Base-by-base conservation (phyloP, 2,888 invertebrate genomes). In the Pteria penguin region DNA sequence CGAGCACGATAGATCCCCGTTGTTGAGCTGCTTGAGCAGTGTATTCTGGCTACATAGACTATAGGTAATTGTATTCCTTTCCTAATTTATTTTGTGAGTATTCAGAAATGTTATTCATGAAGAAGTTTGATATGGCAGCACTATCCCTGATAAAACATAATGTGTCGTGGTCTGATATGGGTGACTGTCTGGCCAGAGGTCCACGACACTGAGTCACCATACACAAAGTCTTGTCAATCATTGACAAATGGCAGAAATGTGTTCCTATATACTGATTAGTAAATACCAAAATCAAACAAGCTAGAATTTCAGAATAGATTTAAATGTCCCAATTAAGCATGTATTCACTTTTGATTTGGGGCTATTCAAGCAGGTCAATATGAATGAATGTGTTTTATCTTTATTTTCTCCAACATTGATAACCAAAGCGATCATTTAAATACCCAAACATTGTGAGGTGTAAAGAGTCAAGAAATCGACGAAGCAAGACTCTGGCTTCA, bases 251-350 rank as follows among this genome's bases (percentile, higher is more conserved):
- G 18, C 45, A 45, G 45, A 45, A 45, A 45, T 45, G 45, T 8
- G 8, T 45, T 45, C 18, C 45, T 1, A 45, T 45, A 45, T 45
- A 14, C 11, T 45, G 45, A 45, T 45, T 45, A 45, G 45, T 45
- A 45, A 45, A 45, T 45, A 45, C 45, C 11, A 45, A 45, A 45
- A 45, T 45, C 45, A 45, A 45, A 45, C 45, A 45, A 45, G 18
- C 45, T 45, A 18, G 60, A 27, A 14, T 26, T 26, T 27, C 22
- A 27, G 27, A 26, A 60, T 60, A 60, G 60, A 60, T 60, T 60
- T 60, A 60, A 60, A 60, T 60, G 27, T 8, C 60, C 4, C 60
- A 60, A 60, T 60, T 60, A 60, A 60, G 27, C 60, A 22, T 60
- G 22, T 27, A 60, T 60, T 60, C 27, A 60, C 60, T 60, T 22